A percentile compares a stretch with the other conserved stretches of the same genome.
Conservation (phyloP, 2,888 invertebrate genomes). For the Drosophila monieri region DNA sequence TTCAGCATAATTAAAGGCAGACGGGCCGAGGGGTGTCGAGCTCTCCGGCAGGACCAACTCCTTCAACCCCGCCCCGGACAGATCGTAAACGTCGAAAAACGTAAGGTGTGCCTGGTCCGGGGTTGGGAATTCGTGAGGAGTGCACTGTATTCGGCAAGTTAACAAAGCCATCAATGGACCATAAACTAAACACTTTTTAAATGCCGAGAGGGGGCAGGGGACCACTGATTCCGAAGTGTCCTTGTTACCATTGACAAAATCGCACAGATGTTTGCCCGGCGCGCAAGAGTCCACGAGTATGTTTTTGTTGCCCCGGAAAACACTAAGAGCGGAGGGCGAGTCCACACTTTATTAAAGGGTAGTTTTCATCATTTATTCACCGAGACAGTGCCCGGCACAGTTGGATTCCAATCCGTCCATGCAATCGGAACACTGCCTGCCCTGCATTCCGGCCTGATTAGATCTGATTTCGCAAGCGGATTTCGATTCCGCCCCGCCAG, state of each 20-base stretch:
- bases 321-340: conserved; percentile 21
- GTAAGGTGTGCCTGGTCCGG: conserved; percentile 70
- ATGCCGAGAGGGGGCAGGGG: conserved; percentile 49
- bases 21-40: conserved; percentile 48
- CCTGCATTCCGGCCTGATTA: conserved; percentile 71
- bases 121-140: conserved; percentile 52
- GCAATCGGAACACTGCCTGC: conserved; percentile 60
- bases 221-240: conserved; percentile 6
- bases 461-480: conserved; percentile 67
- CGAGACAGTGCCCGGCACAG: conserved; percentile 59
- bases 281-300: not conserved
- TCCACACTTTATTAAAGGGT: conserved; percentile 81
- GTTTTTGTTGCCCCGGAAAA: conserved; percentile 30
- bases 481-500: conserved; percentile 43
- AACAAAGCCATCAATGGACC: conserved; percentile 83
- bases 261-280: conserved; percentile 78
- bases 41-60: conserved; percentile 8
- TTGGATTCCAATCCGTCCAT: conserved; percentile 49
- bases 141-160: conserved; percentile 71
- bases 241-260: conserved; percentile 54
- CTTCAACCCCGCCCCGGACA: conserved; percentile 71
- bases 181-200: conserved; percentile 83
- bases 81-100: conserved; percentile 82
- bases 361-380: conserved; percentile 80
- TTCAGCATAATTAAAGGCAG: conserved; percentile 80